Evolutionary conservation across 2,797 vertebrate genomes (phyloP).

Genomic region (Notoglanidium macrostoma): DNA sequence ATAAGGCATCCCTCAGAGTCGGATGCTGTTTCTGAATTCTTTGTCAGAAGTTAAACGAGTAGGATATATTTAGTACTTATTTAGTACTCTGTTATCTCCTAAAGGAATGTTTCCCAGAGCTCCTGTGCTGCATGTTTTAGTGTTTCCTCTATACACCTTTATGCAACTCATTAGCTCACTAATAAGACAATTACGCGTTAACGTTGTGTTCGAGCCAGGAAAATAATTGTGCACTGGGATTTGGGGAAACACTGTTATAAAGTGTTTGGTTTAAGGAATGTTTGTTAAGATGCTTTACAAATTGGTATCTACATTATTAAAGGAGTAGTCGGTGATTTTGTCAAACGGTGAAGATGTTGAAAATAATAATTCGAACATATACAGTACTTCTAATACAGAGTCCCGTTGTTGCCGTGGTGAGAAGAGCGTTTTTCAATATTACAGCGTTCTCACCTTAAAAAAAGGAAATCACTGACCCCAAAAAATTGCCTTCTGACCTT

Average conservation of each 20-base stretch:
- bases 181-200: slow-evolving; percentile 29
- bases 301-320: background rate
- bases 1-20: slow-evolving; percentile 1
- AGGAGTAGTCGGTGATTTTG: background rate
- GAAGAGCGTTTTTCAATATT: background rate
- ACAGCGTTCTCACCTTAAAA: background rate
- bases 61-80: slow-evolving; percentile 21
- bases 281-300: background rate
- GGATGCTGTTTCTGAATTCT: background rate
- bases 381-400: background rate
- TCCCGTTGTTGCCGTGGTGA: background rate
- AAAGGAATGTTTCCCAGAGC: background rate
- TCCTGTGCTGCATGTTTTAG: slow-evolving; percentile 16
- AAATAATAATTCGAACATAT: background rate
- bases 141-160: slow-evolving; percentile 17
- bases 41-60: background rate
- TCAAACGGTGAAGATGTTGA: background rate
- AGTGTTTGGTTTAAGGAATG: background rate
- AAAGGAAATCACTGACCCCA: background rate
- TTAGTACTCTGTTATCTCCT: slow-evolving; percentile 7
- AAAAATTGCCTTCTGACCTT: background rate
- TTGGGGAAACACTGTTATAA: background rate
- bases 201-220: background rate
- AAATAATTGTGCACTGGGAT: background rate
- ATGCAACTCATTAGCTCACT: slow-evolving; percentile 25